Evolutionary conservation across 2,888 invertebrate genomes (phyloP).

Genomic region (Dorcus hopei): DNA sequence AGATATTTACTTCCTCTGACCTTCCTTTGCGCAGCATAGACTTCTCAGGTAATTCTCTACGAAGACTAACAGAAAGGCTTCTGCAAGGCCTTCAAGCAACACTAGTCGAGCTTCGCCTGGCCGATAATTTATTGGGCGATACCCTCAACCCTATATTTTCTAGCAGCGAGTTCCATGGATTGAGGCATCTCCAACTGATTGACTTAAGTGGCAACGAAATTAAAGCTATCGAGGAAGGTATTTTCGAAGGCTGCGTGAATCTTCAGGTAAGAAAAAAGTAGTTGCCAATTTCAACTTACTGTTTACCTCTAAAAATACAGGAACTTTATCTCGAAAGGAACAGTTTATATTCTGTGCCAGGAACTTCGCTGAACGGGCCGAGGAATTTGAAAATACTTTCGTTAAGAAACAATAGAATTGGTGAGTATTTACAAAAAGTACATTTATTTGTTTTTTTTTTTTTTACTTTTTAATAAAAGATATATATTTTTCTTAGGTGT

Average conservation of each 20-base stretch:
- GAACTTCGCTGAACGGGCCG: constrained; percentile 78
- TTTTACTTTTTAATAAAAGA: too few species aligned
- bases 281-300: not conserved
- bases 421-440: constrained; percentile 52
- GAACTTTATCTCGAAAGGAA: constrained; percentile 80
- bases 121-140: constrained; percentile 84
- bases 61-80: constrained; percentile 74
- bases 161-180: constrained; percentile 76
- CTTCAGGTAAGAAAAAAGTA: constrained; percentile 57
- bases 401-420: constrained; percentile 75
- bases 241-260: constrained; percentile 77
- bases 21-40: constrained; percentile 74
- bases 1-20: constrained; percentile 69
- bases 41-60: constrained; percentile 76
- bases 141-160: constrained; percentile 89
- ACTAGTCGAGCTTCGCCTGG: constrained; percentile 67
- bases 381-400: constrained; percentile 69
- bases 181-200: constrained; percentile 68
- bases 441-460: too few species aligned
- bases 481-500: constrained; percentile 54
- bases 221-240: constrained; percentile 79
- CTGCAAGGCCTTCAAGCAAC: constrained; percentile 65
- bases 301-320: constrained; percentile 47
- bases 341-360: constrained; percentile 72
- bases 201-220: constrained; percentile 81